A percentile compares a stretch with the other conserved stretches of the same genome.
Conservation (phyloP, 2,888 invertebrate species). For the Lasioglossum marginatum region DNA sequence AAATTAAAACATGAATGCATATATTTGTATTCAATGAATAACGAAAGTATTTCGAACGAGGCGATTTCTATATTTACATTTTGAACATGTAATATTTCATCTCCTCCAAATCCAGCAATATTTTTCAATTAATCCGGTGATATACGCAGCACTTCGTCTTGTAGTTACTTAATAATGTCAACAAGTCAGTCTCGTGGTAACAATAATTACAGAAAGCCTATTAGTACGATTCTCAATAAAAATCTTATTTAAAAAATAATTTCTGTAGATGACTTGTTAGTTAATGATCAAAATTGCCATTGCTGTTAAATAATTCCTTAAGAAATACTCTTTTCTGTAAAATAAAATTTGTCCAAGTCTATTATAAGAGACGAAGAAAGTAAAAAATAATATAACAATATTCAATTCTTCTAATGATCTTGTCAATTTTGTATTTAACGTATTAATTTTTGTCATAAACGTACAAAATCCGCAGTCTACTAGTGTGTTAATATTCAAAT, state of each 20-base stretch:
- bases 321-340: background rate
- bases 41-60: background rate
- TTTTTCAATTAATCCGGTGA: background rate
- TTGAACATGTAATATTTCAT: background rate
- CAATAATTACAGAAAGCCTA: background rate
- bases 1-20: background rate
- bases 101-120: background rate
- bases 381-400: background rate
- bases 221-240: background rate
- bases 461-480: background rate
- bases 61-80: background rate
- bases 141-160: background rate
- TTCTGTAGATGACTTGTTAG: no score
- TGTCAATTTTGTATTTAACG: background rate
- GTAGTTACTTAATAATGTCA: no score
- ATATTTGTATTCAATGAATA: background rate
- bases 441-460: background rate
- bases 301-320: background rate
- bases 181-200: background rate
- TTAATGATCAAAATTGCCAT: background rate
- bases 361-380: background rate
- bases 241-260: background rate
- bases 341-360: background rate
- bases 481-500: background rate
- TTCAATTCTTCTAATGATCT: background rate